Conservation (phyloP, 1,140 invertebrate genomes). For the Whitmania pigra region DNA sequence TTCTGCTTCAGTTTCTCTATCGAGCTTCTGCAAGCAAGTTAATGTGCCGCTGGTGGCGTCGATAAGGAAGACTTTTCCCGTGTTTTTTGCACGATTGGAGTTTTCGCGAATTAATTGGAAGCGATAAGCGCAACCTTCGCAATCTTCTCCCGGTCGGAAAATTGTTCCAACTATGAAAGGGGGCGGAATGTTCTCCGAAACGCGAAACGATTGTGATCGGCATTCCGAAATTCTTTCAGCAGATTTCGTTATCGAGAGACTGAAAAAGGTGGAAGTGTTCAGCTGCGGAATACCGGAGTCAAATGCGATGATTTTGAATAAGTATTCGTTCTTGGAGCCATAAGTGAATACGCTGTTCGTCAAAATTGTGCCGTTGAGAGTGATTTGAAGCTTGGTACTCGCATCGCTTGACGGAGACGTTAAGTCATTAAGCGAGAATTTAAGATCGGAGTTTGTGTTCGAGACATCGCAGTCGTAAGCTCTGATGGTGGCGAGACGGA, state of each 20-base stretch:
- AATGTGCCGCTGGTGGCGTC: conserved; percentile 16
- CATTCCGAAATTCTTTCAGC: conserved; percentile 7
- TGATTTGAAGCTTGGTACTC: too few species aligned
- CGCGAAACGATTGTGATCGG: conserved; percentile 17
- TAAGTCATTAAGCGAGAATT: too few species aligned
- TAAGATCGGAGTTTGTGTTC: conserved; percentile 61
- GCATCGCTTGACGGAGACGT: too few species aligned
- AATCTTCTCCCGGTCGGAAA: background rate
- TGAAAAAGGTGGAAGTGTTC: too few species aligned
- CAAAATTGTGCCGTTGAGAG: too few species aligned
- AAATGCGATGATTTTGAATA: too few species aligned
- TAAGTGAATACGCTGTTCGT: too few species aligned
- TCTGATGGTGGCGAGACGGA: conserved; percentile 65
- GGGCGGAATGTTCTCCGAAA: conserved; percentile 16
- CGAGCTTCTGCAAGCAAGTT: conserved; percentile 10
- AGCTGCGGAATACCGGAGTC: too few species aligned
- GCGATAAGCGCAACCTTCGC: background rate
- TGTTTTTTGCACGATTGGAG: background rate
- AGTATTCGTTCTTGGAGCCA: too few species aligned
- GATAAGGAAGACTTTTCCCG: conserved; percentile 6
- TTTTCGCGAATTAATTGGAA: conserved; percentile 16
- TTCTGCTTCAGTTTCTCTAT: conserved; percentile 11
- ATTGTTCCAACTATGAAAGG: conserved; percentile 14
- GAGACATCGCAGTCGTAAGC: conserved; percentile 85
- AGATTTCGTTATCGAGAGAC: conserved; percentile 6